Base-by-base conservation (phyloP, 2,888 invertebrate genomes). In the Muscina levida region DNA sequence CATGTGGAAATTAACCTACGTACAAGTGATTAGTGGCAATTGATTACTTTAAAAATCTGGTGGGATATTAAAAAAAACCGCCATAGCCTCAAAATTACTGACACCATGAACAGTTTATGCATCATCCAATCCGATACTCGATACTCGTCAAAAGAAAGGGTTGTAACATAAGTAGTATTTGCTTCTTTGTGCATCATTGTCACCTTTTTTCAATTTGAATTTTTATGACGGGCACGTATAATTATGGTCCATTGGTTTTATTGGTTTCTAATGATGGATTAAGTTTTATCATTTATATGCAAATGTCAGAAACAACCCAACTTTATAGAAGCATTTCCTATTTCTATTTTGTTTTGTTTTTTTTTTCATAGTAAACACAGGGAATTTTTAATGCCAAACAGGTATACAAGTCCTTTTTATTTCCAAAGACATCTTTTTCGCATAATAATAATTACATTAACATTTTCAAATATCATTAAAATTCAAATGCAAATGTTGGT, bases 221-320 rank as follows among this genome's bases (percentile, higher is more conserved):
- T 71, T 70, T 37, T 48, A 79, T 57, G 44, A 72, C 11, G 68
- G 76, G 65, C 79, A 80, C 76, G 79, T 72, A 57, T 76, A 76
- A 80, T 72, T 77, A 67, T 56, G 76, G 59, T 74, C 77, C 77
- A 81, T 80, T 81, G 81, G 71, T 74, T 71, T 74, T 74, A 81
- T 68, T 71, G 71, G 65, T 22, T 51, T 31, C 31, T 44, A 67
- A 74, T 73, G 59, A 66, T 57, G 53, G 76, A 71, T 77, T 71
- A 81, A 81, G 67, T 81, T 81, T 81, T 77, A 81, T 77, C 77
- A 81, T 81, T 72, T 81, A 81, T 81, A 81, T 81, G 81, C 72
- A 77, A 81, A 81, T 81, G 62, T 2, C 39, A 11, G 56, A 68
- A 5, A 8, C 19, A 11, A 51, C 46, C 24, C 51, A 79, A 79